Base-by-base conservation (phyloP, 2,888 invertebrate species). In the Pristionchus entomophagus region DNA sequence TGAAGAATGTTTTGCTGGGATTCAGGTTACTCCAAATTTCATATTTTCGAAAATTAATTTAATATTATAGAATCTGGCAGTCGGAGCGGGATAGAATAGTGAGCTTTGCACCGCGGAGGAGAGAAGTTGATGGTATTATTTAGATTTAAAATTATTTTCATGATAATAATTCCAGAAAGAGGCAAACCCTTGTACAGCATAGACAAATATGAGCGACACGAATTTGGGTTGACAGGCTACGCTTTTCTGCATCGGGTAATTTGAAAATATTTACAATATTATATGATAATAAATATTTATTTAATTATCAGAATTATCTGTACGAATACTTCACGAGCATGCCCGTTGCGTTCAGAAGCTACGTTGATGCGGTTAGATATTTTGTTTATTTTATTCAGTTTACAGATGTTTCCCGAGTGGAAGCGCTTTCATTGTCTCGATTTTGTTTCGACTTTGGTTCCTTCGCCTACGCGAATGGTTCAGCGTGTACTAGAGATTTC, bases 271-370 rank as follows among this genome's bases (percentile, higher is more conserved):
- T 69, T 65, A 4, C 19, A 26, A 32, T 65, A 32, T 65, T 65
- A 22, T 69, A 32, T 19, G 32, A 69, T 4, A 69, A 69, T 69
- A n/a, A 69, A 6, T 32, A 32, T 22, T 29, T 35, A 14, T 35
- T 65, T 35, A 69, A 69, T 69, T 69, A 2, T n/a, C 73, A 77
- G 77, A 77, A 77, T 29, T 77, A 77, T 12, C 77, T 77, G 22
- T 77, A 77, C 77, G 77, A 77, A 26, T 77, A 77, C 45, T 77
- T 77, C 45, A 38, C 26, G 17, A 45, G 77, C 77, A 77, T 77
- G 77, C 77, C 77, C 8, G 32, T 45, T 17, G 77, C 77, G 0
- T 45, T 77, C 26, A 10, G 77, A 22, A 41, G 26, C 8, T 45
- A 32, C 14, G 45, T 77, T 3, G 77, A 77, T 45, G 45, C 41